Conservation (phyloP, 2,797 vertebrate genomes). For the Gymnoscopelus braueri region DNA sequence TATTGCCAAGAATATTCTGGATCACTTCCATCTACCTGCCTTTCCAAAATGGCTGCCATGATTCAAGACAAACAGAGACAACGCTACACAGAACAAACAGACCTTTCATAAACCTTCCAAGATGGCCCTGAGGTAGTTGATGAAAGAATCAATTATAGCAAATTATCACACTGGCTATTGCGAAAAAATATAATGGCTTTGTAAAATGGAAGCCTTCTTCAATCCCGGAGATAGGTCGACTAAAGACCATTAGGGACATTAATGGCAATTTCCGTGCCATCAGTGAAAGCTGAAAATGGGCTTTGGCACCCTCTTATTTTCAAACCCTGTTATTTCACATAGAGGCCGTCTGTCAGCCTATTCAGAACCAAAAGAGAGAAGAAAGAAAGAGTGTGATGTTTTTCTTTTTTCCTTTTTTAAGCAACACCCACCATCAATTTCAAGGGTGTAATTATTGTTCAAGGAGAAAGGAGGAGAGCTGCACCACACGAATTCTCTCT, state of each 20-base stretch:
- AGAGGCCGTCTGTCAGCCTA: conserved; percentile 96
- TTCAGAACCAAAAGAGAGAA: conserved; percentile 75
- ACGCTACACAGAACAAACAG: conserved; percentile 58
- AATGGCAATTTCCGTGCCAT: conserved; percentile 96
- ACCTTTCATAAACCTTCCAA: conserved; percentile 70
- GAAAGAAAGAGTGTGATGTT: conserved; percentile 36
- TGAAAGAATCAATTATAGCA: conserved; percentile 88
- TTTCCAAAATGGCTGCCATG: conserved; percentile 31
- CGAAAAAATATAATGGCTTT: conserved; percentile 82
- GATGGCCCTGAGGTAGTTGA: conserved; percentile 77
- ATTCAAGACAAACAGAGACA: conserved; percentile 62
- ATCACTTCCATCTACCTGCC: conserved; percentile 33
- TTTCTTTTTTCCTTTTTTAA: background rate
- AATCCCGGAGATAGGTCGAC: conserved; percentile 89
- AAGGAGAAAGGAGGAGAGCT: conserved; percentile 76
- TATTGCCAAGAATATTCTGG: conserved; percentile 44
- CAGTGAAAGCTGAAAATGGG: conserved; percentile 88
- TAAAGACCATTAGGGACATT: conserved; percentile 96
- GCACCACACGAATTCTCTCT: conserved; percentile 85
- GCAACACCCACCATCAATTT: conserved; percentile 95
- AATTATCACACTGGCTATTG: conserved; percentile 88
- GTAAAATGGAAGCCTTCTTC: conserved; percentile 87
- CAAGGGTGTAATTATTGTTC: conserved; percentile 94
- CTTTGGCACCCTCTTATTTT: conserved; percentile 97
- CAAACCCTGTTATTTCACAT: conserved; percentile 97